Evolutionary conservation across 2,113 vertebrate species (phyloP).

Genomic region (Pteropus alecto): DNA sequence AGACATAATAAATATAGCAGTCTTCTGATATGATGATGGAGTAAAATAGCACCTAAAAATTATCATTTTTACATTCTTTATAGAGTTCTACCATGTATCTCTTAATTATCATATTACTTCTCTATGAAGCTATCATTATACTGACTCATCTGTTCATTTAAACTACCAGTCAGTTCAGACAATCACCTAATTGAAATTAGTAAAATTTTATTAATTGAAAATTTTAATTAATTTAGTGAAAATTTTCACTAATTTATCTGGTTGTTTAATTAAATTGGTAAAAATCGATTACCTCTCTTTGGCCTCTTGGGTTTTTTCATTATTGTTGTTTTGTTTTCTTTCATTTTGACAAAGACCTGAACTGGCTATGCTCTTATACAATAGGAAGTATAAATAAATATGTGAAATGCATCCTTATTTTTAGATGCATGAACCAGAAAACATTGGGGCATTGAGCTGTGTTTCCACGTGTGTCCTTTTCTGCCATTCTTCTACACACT

Average conservation of each 20-base stretch:
- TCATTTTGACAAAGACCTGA: background rate
- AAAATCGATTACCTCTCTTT: background rate
- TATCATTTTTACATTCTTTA: background rate
- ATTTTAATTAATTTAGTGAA: background rate
- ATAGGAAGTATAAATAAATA: background rate
- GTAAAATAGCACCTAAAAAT: background rate
- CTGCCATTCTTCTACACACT: conserved; percentile 53
- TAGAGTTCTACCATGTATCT: background rate
- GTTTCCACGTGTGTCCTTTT: background rate
- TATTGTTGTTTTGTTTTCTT: background rate
- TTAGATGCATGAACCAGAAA: conserved; percentile 41
- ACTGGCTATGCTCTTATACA: background rate
- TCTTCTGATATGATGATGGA: background rate
- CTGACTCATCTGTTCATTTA: background rate
- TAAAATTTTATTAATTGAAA: background rate
- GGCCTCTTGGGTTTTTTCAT: background rate
- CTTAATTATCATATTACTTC: background rate
- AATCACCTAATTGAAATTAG: background rate
- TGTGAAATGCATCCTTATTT: background rate
- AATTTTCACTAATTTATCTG: background rate
- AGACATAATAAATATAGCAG: background rate
- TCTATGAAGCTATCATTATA: background rate
- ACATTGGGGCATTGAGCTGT: background rate
- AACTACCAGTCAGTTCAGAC: background rate
- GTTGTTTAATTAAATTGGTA: conserved; percentile 28